Evolutionary conservation across 23 tunicate genomes (phyloP), one percentile per base, ranked within the genome.

Genomic region (Botrylloides violaceus): DNA sequence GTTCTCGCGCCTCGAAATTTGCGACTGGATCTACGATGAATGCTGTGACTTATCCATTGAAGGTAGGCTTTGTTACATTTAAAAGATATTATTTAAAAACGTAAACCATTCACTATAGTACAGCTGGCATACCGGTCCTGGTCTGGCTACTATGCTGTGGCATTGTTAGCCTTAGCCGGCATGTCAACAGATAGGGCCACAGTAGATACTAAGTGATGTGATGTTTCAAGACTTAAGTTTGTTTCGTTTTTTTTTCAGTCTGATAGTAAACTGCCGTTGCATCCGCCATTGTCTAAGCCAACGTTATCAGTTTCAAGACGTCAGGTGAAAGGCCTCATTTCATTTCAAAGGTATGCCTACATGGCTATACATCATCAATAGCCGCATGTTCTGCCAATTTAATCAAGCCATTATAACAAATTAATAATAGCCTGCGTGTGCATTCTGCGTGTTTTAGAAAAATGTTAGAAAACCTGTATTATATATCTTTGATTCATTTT

Each of bases 11-110:
- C 15, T 43, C 53, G 53, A 43, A 43, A 43, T 43, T 43, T 15
- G 15, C 15, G 9, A 7, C 53, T 43, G 53, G 53, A 43, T 43
- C 53, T 43, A 43, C 53, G 15, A 15, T 43, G 53, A 43, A 43
- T 43, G 53, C 53, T 43, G 53, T 43, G 53, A 43, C 53, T 43
- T 43, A 43, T 43, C 53, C 53, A 15, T 43, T 43, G 53, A 43
- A 43, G 53, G 53, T 43, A 43, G n/a, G n/a, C n/a, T n/a, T n/a
- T n/a, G n/a, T n/a, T n/a, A n/a, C n/a, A n/a, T n/a, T n/a, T n/a
- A n/a, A n/a, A n/a, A n/a, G n/a, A n/a, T n/a, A n/a, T n/a, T n/a
- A n/a, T n/a, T n/a, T n/a, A n/a, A n/a, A n/a, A n/a, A n/a, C n/a
- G n/a, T n/a, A n/a, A n/a, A n/a, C n/a, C n/a, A n/a, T n/a, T n/a